These are phyloP conservation scores for Xestia sexstrigata DNA, from an alignment of 2,888 invertebrate species.

Conservation along the genomic window DNA sequence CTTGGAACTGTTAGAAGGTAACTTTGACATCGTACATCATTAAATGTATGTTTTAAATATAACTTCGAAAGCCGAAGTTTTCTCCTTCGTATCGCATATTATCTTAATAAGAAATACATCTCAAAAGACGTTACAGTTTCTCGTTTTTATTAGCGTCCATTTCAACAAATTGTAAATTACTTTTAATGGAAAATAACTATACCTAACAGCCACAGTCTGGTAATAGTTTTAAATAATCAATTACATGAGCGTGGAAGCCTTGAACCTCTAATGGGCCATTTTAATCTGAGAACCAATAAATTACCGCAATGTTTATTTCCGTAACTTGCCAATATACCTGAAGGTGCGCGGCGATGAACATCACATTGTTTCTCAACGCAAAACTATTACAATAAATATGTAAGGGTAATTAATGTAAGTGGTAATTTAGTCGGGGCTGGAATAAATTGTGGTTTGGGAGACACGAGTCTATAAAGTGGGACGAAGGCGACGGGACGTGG, in stretches of 20 bases:
- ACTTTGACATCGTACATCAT: constrained; percentile 17
- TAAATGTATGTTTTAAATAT: constrained; percentile 31
- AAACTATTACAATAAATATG: constrained; percentile 74
- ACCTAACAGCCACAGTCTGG: background rate
- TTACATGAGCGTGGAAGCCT: constrained; percentile 23
- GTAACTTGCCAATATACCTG: constrained; percentile 35
- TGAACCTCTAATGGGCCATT: constrained; percentile 43
- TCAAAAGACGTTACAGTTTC: constrained; percentile 15
- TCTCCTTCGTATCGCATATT: constrained; percentile 5
- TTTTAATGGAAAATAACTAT: constrained; percentile 5
- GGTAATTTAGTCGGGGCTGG: constrained; percentile 73
- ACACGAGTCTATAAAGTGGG: constrained; percentile 85
- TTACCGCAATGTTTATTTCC: constrained; percentile 53
- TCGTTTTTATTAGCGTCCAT: background rate
- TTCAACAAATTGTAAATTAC: constrained; percentile 9
- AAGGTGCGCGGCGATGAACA: constrained; percentile 26
- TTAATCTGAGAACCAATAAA: constrained; percentile 49
- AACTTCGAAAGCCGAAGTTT: constrained; percentile 23
- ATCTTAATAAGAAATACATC: constrained; percentile 18
- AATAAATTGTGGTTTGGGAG: constrained; percentile 86
- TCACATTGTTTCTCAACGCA: constrained; percentile 59
- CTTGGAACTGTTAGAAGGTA: constrained; percentile 15
- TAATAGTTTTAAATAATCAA: constrained; percentile 41
- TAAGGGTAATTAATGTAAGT: constrained; percentile 76
- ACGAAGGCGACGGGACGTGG: constrained; percentile 80